These are phyloP conservation scores for Arvicanthis niloticus DNA, from an alignment of 2,113 vertebrate species.

Conservation along the genomic window DNA sequence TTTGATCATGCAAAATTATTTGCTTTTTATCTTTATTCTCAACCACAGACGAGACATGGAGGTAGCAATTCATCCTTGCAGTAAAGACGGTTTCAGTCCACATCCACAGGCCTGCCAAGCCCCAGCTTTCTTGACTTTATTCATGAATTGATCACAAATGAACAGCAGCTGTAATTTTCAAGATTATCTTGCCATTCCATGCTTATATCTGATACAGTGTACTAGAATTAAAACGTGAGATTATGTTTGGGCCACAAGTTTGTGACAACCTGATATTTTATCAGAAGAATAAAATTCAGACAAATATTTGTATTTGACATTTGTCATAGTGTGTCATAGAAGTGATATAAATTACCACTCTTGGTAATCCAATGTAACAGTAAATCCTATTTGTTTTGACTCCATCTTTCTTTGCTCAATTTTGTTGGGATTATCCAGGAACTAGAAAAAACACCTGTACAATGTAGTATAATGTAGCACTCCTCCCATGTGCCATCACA, in stretches of 20 bases:
- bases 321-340: background rate
- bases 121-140: background rate
- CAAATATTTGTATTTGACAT: background rate
- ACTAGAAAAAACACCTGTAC: background rate
- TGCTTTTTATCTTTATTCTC: background rate
- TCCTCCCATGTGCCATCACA: background rate
- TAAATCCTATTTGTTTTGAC: background rate
- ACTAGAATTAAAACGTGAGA: background rate
- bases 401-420: background rate
- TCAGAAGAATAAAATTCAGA: background rate
- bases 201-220: background rate
- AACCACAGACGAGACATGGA: background rate
- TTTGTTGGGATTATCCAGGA: background rate
- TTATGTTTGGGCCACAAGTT: background rate
- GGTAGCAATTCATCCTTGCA: background rate
- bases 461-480: too few species aligned
- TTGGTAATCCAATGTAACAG: background rate
- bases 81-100: background rate
- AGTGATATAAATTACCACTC: background rate
- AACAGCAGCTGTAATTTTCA: background rate
- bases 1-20: background rate
- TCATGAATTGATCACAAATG: background rate
- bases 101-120: background rate
- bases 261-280: background rate
- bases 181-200: background rate